A percentile compares a stretch with the other conserved stretches of the same genome.
phyloP scores from a whole-genome alignment of 1,140 invertebrate species.

The Akabosia matsudoensis region DNA sequence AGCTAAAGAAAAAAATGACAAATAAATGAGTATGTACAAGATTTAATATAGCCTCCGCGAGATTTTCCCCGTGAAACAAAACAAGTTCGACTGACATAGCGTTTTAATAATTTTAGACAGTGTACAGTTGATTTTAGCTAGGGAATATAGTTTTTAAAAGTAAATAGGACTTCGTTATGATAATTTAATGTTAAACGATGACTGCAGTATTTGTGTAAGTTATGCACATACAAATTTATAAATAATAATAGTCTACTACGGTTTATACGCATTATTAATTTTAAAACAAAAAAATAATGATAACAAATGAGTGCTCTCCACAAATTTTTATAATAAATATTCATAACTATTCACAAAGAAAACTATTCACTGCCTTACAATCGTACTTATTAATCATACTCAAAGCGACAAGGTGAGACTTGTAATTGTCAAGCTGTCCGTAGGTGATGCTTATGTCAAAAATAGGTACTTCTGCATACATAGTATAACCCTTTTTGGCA shows the following conservation, averaged over 20 bases:
- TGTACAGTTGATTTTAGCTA: no score
- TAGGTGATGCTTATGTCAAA: no score
- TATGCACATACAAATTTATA: not conserved
- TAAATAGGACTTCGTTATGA: not conserved
- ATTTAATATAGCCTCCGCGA: not conserved
- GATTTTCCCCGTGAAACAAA: not conserved
- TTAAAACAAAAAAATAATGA: not conserved
- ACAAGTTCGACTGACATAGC: constrained; percentile 8
- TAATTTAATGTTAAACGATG: not conserved
- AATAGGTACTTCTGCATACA: no score
- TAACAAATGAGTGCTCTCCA: constrained; percentile 11
- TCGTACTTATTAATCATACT: not conserved
- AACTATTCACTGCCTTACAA: not conserved
- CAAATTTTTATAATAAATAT: not conserved
- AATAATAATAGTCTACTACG: not conserved
- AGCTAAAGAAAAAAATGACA: not conserved
- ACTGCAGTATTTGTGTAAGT: constrained; percentile 12
- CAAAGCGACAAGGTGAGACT: not conserved
- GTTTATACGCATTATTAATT: not conserved
- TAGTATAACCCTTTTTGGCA: no score
- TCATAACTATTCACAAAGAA: not conserved
- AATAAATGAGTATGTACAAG: not conserved
- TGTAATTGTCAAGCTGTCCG: no score
- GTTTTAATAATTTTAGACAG: constrained; percentile 10
- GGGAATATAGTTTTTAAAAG: no score